A percentile compares a stretch with the other conserved stretches of the same genome.
phyloP scores from a whole-genome alignment of 92 coral and sea anemone genomes.

The Epizoanthus ramosus region DNA sequence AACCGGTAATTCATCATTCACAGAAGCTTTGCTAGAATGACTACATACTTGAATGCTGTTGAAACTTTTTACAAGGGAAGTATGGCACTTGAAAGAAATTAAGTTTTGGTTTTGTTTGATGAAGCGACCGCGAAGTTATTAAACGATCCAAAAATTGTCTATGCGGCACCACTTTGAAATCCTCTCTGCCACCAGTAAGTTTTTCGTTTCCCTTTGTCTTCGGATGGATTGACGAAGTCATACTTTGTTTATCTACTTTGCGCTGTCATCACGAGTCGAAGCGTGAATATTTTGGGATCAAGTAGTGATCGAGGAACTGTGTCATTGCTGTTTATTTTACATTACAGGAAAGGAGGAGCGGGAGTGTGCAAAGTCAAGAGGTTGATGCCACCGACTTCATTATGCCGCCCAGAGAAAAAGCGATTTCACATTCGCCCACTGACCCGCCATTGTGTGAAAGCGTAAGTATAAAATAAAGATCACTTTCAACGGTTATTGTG shows the following conservation, averaged over 20 bases:
- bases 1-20: not conserved
- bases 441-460: constrained; percentile 94
- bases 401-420: constrained; percentile 83
- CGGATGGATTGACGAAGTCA: not conserved
- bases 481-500: not conserved
- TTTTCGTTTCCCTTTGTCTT: constrained; percentile 18
- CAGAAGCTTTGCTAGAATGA: too few species aligned
- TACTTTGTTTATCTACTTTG: not conserved
- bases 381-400: constrained; percentile 62
- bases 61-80: not conserved
- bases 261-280: constrained; percentile 18
- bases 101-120: not conserved
- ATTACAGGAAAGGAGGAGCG: constrained; percentile 40
- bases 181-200: constrained; percentile 32
- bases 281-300: constrained; percentile 24
- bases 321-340: constrained; percentile 14
- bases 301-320: not conserved
- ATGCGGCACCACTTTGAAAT: not conserved
- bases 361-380: constrained; percentile 41
- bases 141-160: not conserved
- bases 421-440: constrained; percentile 79
- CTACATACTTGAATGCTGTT: not conserved
- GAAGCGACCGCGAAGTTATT: not conserved
- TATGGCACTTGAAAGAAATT: not conserved
- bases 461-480: constrained; percentile 57